Base-by-base conservation (phyloP, 2,888 invertebrate genomes). In the Amblyjoppa proteus region DNA sequence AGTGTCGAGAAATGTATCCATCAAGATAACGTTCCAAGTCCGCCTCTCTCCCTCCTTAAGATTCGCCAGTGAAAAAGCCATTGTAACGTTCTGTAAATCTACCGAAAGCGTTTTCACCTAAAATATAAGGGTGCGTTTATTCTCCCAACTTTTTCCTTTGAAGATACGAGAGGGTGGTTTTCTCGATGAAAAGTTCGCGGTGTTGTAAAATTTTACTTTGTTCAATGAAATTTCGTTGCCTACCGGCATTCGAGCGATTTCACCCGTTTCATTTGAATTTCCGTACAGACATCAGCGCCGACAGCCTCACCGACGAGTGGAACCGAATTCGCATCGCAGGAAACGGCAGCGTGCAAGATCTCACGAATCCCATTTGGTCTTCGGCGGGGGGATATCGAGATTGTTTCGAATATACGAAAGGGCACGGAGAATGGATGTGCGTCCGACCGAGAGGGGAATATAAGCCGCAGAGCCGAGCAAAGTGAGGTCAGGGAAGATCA, bases 281-380 rank as follows among this genome's bases (percentile, higher is more conserved):
- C 13, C 25, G 13, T 20, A 20, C 34, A 20, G n/a, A 3, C 11
- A 56, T 53, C 53, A 38, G 38, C 31, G 31, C n/a, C 64, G 64
- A 64, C 5, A 64, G 34, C 34, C n/a, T 64, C 64, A 31, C 4
- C 34, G 25, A 11, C 53, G 20, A 20, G 20, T 76, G 34, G 45
- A 45, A 51, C 34, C 3, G 49, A 49, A 76, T 64, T 76, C 76
- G 11, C 25, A 51, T 76, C 34, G n/a, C 31, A 5, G 25, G 41
- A 11, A 51, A 64, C 76, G 64, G 49, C 64, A 34, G 66, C n/a
- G 76, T 20, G 31, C 64, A 53, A n/a, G 69, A 75, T 49, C 74
- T 20, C 51, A 51, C 38, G 66, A 66, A 76, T 76, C 49, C 66
- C 64, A 66, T 76, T 76, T 66, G 25, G 66, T 76, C 51, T 76